These are phyloP conservation scores for Cercopithecus petaurista DNA, from an alignment of 2,797 vertebrate genomes.

Conservation along the genomic window DNA sequence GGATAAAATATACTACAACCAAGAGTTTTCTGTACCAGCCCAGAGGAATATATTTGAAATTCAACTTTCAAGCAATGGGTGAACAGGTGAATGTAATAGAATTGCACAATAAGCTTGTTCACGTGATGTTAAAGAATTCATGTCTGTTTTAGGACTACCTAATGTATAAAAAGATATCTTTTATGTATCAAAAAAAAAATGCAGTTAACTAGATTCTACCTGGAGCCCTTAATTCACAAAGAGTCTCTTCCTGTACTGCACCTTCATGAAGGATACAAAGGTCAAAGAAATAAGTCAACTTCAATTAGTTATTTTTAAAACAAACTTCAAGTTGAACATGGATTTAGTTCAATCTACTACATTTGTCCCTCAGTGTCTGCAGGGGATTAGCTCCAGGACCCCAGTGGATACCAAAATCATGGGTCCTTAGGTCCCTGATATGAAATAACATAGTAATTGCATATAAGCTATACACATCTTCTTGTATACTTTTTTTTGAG, in stretches of 20 bases:
- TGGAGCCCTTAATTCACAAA: background rate
- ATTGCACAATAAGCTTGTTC: background rate
- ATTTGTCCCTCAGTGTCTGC: background rate
- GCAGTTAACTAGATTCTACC: background rate
- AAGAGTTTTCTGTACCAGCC: conserved; percentile 62
- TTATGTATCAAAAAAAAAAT: background rate
- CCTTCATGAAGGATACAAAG: background rate
- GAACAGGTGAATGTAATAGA: conserved; percentile 84
- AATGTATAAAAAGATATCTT: background rate
- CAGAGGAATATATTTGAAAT: conserved; percentile 84
- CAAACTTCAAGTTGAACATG: background rate
- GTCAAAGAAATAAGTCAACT: conserved; percentile 8
- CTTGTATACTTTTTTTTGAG: background rate
- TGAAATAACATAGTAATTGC: background rate
- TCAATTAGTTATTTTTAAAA: conserved; percentile 25
- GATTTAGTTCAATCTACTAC: background rate
- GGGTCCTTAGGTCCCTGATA: background rate
- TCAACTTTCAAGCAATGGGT: conserved; percentile 84
- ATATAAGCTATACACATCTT: background rate
- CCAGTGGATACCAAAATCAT: background rate
- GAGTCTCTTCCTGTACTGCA: background rate
- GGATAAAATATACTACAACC: conserved; percentile 17
- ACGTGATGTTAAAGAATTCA: background rate
- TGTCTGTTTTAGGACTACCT: background rate
- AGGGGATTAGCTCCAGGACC: background rate